Evolutionary conservation across 2,113 vertebrate genomes (phyloP), one percentile per base, ranked within the genome.

Genomic region (Pedionomus torquatus): DNA sequence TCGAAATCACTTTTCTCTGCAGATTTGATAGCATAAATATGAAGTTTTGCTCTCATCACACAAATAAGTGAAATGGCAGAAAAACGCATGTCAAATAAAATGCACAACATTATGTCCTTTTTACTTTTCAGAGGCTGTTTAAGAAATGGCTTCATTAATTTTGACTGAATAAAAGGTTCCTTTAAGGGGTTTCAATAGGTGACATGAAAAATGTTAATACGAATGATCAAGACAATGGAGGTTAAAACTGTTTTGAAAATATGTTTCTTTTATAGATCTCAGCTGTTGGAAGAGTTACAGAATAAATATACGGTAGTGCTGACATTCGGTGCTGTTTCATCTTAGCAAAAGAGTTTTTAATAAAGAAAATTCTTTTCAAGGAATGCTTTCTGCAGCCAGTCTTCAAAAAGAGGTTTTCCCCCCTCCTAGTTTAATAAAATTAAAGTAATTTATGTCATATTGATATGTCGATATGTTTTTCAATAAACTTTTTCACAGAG

Each of bases 391-490:
- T 96, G 93, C 93, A 96, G 87, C 91, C 97, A 78, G 95, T 94
- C 95, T 94, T 98, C 94, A 94, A 96, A 97, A 97, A 90, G 79
- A 96, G 95, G 94, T 89, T 95, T 68, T 33, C 89, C 93, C 93
- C 93, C 92, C 93, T 91, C 96, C 91, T 61, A 88, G 92, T 89
- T 98, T 97, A 97, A 97, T 97, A 97, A 97, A 98, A 98, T 97
- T 97, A 97, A 98, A 97, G 97, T 96, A 97, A 98, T 98, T 98
- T 97, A 95, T 97, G 97, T 97, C 98, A 96, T 96, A 97, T 94
- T 98, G 97, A 98, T 98, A 98, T 97, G 97, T 98, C 97, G 98
- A 98, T 98, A 98, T 98, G 96, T 98, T 98, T 98, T 98, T 98
- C 97, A 98, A 96, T 98, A 98, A 98, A 97, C 96, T 98, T 98